Evolutionary conservation across 2,797 vertebrate species (phyloP), one percentile per base, ranked within the genome.

Genomic region (Ctenosaura bakeri): DNA sequence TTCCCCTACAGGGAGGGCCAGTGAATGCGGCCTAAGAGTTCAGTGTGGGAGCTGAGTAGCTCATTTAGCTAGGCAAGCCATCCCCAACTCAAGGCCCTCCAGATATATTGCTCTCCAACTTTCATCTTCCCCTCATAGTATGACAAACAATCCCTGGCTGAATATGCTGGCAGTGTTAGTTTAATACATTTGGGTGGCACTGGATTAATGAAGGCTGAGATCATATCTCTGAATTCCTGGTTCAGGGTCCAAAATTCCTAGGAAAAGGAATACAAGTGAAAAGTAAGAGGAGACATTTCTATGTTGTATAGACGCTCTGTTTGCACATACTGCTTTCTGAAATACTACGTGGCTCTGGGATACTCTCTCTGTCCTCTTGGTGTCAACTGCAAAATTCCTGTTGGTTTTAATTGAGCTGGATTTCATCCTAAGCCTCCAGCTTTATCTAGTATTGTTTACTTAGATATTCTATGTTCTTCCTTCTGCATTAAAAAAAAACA

Each of bases 321-420:
- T 1, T 84, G 46, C 1, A 20, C 29, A 22, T 73, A 56, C 69
- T 35, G 18, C 66, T 85, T 18, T 24, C 3, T 52, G 46, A n/a
- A 26, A 52, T 46, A 24, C 38, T 84, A 2, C 42, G 22, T 87
- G 20, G 24, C n/a, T 80, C 62, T 42, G 22, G 42, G 59, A 77
- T 69, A 59, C 24, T 18, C 32, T 66, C 16, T 54, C 24, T 24
- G 66, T 66, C 35, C 38, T 35, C 20, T 29, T 26, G 32, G 35
- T 66, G 50, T 78, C n/a, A 42, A 4, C 9, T 42, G n/a, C 62
- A 85, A 89, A 89, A 79, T 69, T 54, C 38, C 46, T 54, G n/a
- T 84, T 76, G 32, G 14, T 89, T 83, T 85, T 85, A 90, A 90
- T 16, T 80, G 82, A 83, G 46, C 82, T 77, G 42, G 59, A 89